Evolutionary conservation across 2,888 invertebrate genomes (phyloP), one percentile per base, ranked within the genome.

Genomic region (Polietes domitor): DNA sequence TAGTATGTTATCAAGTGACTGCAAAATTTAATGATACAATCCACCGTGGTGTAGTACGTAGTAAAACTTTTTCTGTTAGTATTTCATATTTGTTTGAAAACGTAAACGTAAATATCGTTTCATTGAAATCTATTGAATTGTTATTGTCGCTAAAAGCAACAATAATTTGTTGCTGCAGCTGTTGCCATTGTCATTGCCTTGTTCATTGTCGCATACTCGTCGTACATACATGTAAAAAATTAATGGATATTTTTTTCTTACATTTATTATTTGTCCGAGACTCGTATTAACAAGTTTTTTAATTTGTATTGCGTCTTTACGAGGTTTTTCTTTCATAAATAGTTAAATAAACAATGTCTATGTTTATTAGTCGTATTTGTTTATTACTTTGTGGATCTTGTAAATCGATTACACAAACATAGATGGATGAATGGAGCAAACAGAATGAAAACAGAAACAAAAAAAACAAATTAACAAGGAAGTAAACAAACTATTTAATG

Each of bases 271-370:
- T 74, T 74, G 37, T 58, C 65, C 68, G 71, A 58, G 41, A 32
- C 63, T 71, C 71, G 41, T 71, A 71, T 76, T 76, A 80, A 72
- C 80, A 43, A 76, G 43, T 76, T 41, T 12, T 41, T 71, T 80
- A 61, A n/a, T 61, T 55, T 70, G 41, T 80, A 58, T 43, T 32
- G 15, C 32, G 10, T 21, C 55, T 41, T 32, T 3, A 1, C 17
- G 19, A 26, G 5, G 21, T 17, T 72, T 72, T 17, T 50, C n/a
- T 21, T 70, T 47, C 41, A 43, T 5, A 26, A 47, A 19, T 19
- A 43, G 58, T 61, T 58, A 71, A 71, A 61, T 32, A 32, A 32
- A 58, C 26, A 58, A 26, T 58, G 58, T 58, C 24, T 58, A 4
- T 15, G 58, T 26, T 58, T 58, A 26, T 4, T 12, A n/a, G n/a